These are phyloP conservation scores for Epinotia ramella DNA, from an alignment of 2,888 invertebrate genomes.

Conservation along the genomic window DNA sequence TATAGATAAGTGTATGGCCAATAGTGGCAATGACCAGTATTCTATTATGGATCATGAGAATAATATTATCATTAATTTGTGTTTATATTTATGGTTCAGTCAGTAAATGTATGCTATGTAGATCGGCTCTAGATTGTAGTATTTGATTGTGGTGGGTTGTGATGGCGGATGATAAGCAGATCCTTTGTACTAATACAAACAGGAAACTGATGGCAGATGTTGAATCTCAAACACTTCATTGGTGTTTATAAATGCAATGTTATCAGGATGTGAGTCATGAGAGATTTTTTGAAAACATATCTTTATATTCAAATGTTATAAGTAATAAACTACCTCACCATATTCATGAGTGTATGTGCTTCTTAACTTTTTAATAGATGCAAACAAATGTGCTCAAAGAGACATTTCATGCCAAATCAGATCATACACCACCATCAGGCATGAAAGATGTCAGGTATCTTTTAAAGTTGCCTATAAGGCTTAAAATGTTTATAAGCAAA, in stretches of 20 bases:
- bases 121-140: slow-evolving; percentile 30
- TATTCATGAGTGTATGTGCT: slow-evolving; percentile 26
- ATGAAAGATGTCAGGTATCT: too few species aligned
- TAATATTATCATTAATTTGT: slow-evolving; percentile 25
- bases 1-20: slow-evolving; percentile 1
- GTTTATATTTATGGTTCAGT: slow-evolving; percentile 23
- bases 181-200: not conserved
- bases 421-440: not conserved
- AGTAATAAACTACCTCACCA: slow-evolving; percentile 37
- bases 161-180: slow-evolving; percentile 23
- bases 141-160: slow-evolving; percentile 17
- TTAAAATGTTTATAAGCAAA: slow-evolving; percentile 47
- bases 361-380: not conserved
- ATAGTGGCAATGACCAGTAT: slow-evolving; percentile 31
- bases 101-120: slow-evolving; percentile 18
- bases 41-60: slow-evolving; percentile 27
- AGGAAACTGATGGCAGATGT: slow-evolving; percentile 17
- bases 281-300: slow-evolving; percentile 26
- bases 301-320: slow-evolving; percentile 17
- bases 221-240: slow-evolving; percentile 9
- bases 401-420: slow-evolving; percentile 36
- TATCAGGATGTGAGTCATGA: not conserved
- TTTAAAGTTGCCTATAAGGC: slow-evolving; percentile 53
- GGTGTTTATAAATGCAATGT: slow-evolving; percentile 11
- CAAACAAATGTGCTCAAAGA: slow-evolving; percentile 18